Evolutionary conservation across 2,113 vertebrate species (phyloP), one percentile per base, ranked within the genome.

Genomic region (Cricetomys ansorgei): DNA sequence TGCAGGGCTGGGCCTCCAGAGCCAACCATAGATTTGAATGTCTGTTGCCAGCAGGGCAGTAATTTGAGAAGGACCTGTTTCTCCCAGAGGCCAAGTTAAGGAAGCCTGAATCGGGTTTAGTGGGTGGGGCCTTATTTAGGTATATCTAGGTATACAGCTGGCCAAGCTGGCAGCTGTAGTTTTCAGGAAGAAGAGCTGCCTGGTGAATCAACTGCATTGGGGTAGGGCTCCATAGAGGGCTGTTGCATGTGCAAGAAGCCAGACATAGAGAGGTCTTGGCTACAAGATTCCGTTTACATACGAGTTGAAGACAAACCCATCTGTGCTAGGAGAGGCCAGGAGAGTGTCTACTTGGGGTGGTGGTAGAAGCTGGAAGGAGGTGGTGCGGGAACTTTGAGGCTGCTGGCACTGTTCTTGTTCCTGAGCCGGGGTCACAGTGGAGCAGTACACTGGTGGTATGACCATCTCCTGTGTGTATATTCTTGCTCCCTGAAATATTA

Each of bases 301-400:
- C 65, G 45, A 77, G 34, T 88, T 17, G 85, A 92, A 95, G 15
- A 1, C 29, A 62, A 79, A 73, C 45, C 0, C 0, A 5, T 70
- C 43, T 48, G 1, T 48, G 40, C 34, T 27, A 31, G 27, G 43
- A 55, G 67, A 43, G 29, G 1, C 37, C 21, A 64, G 25, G 62
- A 19, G 1, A 25, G 13, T 37, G 34, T 55, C 29, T 15, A 3
- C 31, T 25, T 65, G 69, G 27, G 57, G 65, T 4, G 40, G 37
- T 50, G n/a, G 8, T 29, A 4, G 45, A 15, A 12, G 27, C 48
- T 7, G 2, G 48, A 53, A 89, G 15, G 45, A 43, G 57, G 3
- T 4, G 2, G 0, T 0, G 0, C 0, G 1, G 27, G 37, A 80
- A 64, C 45, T 29, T 69, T 13, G 1, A 2, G 64, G 72, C 29